Conservation (phyloP, 2,797 vertebrate genomes). For the Cryptoprocta ferox region DNA sequence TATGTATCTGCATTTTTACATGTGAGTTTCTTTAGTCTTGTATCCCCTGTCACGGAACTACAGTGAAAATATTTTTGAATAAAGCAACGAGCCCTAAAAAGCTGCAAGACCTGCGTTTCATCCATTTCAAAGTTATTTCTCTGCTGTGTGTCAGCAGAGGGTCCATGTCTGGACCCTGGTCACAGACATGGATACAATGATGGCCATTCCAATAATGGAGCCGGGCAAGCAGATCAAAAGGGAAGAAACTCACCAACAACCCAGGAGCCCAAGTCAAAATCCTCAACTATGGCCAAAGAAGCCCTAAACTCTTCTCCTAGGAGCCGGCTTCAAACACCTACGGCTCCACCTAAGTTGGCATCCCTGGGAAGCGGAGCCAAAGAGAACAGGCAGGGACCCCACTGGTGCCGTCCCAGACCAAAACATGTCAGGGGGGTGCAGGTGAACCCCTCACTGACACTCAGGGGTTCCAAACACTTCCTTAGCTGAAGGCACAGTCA, state of each 20-base stretch:
- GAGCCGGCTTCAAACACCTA: not conserved
- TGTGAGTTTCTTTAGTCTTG: not conserved
- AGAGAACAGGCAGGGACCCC: not conserved
- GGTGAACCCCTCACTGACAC: not conserved
- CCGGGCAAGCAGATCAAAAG: not conserved
- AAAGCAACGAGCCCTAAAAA: not conserved
- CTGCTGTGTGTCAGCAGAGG: not conserved
- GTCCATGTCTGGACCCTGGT: not conserved
- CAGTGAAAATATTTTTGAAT: not conserved
- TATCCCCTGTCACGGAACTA: not conserved
- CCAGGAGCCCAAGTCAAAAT: not conserved
- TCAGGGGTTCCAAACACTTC: not conserved
- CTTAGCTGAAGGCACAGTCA: not conserved
- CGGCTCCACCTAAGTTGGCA: not conserved
- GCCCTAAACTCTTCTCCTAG: not conserved
- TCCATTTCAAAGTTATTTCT: not conserved
- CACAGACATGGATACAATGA: accelerated
- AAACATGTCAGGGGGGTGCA: not conserved
- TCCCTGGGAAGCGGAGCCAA: not conserved
- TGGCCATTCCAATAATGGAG: not conserved
- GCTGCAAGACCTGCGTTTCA: not conserved
- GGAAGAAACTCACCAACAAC: not conserved
- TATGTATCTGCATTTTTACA: not conserved
- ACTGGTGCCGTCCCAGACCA: not conserved
- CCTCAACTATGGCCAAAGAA: not conserved